Evolutionary conservation across 1,140 invertebrate genomes (phyloP).

Genomic region (Pachyrhynchus sulphureomaculatus): DNA sequence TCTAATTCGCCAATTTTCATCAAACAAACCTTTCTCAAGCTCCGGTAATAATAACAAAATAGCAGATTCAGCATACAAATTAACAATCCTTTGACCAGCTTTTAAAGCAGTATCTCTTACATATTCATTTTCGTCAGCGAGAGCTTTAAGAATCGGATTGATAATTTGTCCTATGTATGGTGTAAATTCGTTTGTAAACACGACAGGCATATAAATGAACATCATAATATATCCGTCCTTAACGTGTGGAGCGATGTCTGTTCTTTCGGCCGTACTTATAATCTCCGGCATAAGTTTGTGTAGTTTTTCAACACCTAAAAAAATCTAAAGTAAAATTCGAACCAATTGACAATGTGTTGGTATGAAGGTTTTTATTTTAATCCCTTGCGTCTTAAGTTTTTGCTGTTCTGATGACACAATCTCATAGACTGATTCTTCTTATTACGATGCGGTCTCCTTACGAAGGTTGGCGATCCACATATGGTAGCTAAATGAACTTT

Average conservation of each 20-base stretch:
- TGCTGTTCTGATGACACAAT: too few species aligned
- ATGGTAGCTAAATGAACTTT: too few species aligned
- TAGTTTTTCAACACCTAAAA: slow-evolving; percentile 83
- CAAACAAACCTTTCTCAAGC: slow-evolving; percentile 89
- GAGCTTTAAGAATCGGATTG: slow-evolving; percentile 94
- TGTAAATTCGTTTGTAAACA: slow-evolving; percentile 93
- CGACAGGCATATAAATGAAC: slow-evolving; percentile 99
- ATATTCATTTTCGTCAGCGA: slow-evolving; percentile 99
- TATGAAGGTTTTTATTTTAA: too few species aligned
- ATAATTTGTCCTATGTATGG: slow-evolving; percentile 97
- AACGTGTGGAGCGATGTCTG: slow-evolving; percentile 95
- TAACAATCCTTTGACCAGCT: slow-evolving; percentile 96
- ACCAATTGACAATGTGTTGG: too few species aligned
- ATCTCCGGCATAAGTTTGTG: slow-evolving; percentile 98
- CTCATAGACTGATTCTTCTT: too few species aligned
- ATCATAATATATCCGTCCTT: slow-evolving; percentile 99
- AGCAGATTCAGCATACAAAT: slow-evolving; percentile 93
- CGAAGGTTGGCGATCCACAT: too few species aligned
- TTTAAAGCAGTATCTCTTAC: slow-evolving; percentile 95
- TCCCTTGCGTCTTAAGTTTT: too few species aligned
- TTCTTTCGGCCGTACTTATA: slow-evolving; percentile 90
- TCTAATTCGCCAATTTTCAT: slow-evolving; percentile 98
- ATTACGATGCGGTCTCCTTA: too few species aligned
- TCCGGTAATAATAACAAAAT: slow-evolving; percentile 92
- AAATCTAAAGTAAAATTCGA: too few species aligned